phyloP scores from a whole-genome alignment of 1,140 invertebrate genomes.

The Drosophila auraria region DNA sequence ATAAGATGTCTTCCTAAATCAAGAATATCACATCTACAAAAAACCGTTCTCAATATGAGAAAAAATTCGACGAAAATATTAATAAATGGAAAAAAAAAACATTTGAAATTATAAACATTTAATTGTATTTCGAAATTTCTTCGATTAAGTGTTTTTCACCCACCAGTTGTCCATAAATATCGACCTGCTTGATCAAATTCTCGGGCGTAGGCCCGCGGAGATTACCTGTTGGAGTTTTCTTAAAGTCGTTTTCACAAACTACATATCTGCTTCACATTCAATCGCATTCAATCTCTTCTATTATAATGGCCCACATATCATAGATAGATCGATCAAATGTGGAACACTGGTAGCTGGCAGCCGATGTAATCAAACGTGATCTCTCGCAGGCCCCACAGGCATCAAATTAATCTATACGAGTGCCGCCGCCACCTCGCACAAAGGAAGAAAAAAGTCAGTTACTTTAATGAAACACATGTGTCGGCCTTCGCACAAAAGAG shows the following conservation, averaged over 20 bases:
- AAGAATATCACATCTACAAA: too few relatives aligned
- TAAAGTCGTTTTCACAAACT: not conserved
- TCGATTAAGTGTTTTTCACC: too few relatives aligned
- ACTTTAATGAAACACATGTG: slow-evolving; percentile 77
- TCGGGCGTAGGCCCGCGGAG: too few relatives aligned
- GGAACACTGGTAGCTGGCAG: slow-evolving; percentile 81
- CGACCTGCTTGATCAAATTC: not conserved
- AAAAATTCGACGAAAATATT: too few relatives aligned
- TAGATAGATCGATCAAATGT: slow-evolving; percentile 77
- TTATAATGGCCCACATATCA: slow-evolving; percentile 46
- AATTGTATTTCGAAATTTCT: too few relatives aligned
- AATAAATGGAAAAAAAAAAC: too few relatives aligned
- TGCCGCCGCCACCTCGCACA: slow-evolving; percentile 37
- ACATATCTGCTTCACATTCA: not conserved
- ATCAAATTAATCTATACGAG: slow-evolving; percentile 66
- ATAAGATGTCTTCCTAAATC: too few relatives aligned
- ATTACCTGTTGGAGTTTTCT: not conserved
- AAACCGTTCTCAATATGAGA: too few relatives aligned
- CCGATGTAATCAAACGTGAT: slow-evolving; percentile 76
- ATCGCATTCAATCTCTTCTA: slow-evolving; percentile 4
- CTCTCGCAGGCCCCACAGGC: slow-evolving; percentile 52
- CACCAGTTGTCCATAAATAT: too few relatives aligned
- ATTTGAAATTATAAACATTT: too few relatives aligned
- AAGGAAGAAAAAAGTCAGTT: slow-evolving; percentile 58
- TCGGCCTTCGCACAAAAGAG: slow-evolving; percentile 59